phyloP scores from a whole-genome alignment of 2,113 vertebrate genomes.

The Helogale parvula region DNA sequence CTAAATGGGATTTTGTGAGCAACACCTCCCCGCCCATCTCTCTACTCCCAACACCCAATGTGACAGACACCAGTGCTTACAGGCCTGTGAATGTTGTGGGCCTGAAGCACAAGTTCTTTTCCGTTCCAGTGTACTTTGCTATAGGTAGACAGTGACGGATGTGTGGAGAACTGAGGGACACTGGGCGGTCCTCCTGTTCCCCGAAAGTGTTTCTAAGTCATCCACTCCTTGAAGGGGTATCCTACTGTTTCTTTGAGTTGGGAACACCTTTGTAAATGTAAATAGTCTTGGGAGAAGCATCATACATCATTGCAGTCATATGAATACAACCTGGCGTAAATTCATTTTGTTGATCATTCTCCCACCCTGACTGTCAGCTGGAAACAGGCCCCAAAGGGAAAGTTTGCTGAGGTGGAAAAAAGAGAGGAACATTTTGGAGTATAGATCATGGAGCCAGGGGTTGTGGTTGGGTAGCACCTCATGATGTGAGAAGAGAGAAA shows the following conservation, averaged over 20 bases:
- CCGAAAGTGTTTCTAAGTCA: neutral
- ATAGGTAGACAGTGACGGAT: neutral
- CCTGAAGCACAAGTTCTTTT: neutral
- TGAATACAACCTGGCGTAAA: neutral
- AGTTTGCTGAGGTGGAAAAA: neutral
- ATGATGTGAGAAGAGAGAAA: neutral
- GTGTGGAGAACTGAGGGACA: neutral
- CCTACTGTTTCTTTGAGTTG: neutral
- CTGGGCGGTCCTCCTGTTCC: neutral
- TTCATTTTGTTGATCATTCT: neutral
- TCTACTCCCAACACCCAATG: neutral
- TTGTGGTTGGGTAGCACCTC: neutral
- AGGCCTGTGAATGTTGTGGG: neutral
- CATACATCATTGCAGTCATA: neutral
- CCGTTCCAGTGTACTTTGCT: neutral
- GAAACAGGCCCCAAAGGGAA: neutral
- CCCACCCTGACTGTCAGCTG: neutral
- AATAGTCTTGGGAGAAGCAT: neutral
- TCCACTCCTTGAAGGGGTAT: neutral
- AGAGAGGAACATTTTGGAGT: neutral
- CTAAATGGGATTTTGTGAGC: slow-evolving; percentile 73
- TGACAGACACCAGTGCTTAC: neutral
- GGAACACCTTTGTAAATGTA: neutral
- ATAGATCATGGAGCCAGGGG: rapidly evolving
- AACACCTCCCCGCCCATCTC: neutral